Percentiles rank a stretch among this genome's conserved stretches.
phyloP scores from a whole-genome alignment of 2,113 vertebrate genomes.

The Nycticorax nycticorax region DNA sequence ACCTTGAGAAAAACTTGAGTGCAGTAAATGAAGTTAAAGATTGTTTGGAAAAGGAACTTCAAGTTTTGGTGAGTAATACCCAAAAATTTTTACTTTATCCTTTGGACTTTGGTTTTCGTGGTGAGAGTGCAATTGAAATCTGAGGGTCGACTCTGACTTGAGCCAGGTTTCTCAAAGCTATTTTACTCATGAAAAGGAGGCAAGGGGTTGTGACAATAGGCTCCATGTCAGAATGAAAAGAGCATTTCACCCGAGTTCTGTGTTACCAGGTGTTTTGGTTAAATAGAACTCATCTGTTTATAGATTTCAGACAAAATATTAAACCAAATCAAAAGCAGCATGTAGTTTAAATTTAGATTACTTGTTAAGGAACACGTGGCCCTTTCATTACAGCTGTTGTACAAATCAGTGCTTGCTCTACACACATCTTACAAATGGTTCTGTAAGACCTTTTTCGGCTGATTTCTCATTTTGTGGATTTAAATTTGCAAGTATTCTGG shows the following conservation, averaged over 20 bases:
- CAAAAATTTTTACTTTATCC: background rate
- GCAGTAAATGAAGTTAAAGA: slow-evolving; percentile 82
- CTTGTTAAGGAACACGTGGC: background rate
- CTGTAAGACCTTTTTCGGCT: background rate
- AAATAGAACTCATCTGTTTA: background rate
- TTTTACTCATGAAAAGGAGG: background rate
- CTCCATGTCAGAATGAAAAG: background rate
- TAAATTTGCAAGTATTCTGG: background rate
- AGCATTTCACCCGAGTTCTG: background rate
- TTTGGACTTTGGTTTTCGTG: slow-evolving; percentile 1
- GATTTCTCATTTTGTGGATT: background rate
- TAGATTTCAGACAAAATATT: background rate
- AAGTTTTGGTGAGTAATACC: slow-evolving; percentile 82
- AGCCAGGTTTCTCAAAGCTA: background rate
- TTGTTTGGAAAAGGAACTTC: slow-evolving; percentile 83
- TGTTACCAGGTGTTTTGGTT: background rate
- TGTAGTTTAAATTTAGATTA: background rate
- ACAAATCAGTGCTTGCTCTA: background rate
- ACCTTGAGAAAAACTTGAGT: slow-evolving; percentile 82
- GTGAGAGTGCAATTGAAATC: background rate
- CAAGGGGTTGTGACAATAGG: background rate
- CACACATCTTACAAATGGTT: background rate
- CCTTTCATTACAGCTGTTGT: background rate
- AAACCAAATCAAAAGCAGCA: background rate
- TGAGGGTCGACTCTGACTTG: background rate